Evolutionary conservation across 2,888 invertebrate genomes (phyloP).

Genomic region (Hydropsyche betteni): DNA sequence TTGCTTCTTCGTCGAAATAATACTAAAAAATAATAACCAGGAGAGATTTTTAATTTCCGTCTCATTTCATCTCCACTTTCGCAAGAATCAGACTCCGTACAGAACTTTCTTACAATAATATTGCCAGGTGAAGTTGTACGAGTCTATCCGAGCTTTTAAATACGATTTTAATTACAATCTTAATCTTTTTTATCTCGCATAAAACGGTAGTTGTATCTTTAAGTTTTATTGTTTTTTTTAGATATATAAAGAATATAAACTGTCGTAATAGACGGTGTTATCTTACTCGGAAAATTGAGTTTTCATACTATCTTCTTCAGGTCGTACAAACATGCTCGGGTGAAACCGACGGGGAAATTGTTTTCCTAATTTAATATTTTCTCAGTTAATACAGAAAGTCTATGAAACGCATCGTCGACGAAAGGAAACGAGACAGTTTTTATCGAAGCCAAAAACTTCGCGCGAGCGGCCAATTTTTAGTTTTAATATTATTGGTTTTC

Average conservation of each 20-base stretch:
- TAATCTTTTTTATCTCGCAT: not conserved
- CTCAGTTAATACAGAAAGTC: slow-evolving; percentile 44
- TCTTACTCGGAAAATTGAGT: slow-evolving; percentile 38
- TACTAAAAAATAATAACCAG: slow-evolving; percentile 40
- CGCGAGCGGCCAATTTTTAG: too few relatives aligned
- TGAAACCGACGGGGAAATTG: slow-evolving; percentile 39
- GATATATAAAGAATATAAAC: slow-evolving; percentile 27
- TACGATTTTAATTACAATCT: slow-evolving; percentile 22
- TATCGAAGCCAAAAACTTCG: too few relatives aligned
- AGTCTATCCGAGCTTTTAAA: not conserved
- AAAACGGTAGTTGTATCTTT: not conserved
- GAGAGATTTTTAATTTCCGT: slow-evolving; percentile 44
- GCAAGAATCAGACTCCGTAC: not conserved
- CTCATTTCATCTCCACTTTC: slow-evolving; percentile 27
- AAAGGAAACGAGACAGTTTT: too few relatives aligned
- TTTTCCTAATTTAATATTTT: slow-evolving; percentile 46
- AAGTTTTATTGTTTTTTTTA: not conserved
- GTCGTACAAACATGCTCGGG: slow-evolving; percentile 7
- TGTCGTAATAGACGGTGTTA: slow-evolving; percentile 35
- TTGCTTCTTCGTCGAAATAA: slow-evolving; percentile 36
- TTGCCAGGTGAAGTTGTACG: not conserved
- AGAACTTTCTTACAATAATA: slow-evolving; percentile 29
- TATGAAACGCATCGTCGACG: slow-evolving; percentile 29
- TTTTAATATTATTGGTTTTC: too few relatives aligned
- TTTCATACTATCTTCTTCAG: slow-evolving; percentile 37